Evolutionary conservation across 2,888 invertebrate genomes (phyloP).

Genomic region (Petrolisthes cinctipes): DNA sequence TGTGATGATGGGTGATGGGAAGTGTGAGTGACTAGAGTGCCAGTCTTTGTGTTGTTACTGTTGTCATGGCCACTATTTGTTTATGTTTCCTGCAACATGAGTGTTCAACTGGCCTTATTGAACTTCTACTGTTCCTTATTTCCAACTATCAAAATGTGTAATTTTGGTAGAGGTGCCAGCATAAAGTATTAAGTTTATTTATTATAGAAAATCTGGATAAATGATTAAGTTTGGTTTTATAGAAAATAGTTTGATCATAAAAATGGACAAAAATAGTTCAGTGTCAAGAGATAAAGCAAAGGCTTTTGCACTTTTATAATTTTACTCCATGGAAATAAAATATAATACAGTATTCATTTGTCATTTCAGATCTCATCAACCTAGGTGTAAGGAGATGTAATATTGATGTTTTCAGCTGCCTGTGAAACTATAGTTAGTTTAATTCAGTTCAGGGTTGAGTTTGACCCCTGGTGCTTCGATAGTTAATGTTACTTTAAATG

Average conservation of each 20-base stretch:
- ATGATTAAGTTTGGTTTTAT: not conserved
- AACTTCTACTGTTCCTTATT: not conserved
- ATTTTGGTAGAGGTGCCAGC: slow-evolving; percentile 13
- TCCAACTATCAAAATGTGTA: not conserved
- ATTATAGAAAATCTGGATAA: slow-evolving; percentile 4
- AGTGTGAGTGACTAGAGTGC: too few species aligned
- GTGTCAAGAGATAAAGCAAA: slow-evolving; percentile 1
- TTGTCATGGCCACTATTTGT: not conserved
- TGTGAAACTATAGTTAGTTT: too few species aligned
- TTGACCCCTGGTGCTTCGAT: too few species aligned
- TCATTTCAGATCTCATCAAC: too few species aligned
- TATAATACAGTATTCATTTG: not conserved
- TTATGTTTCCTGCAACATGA: not conserved
- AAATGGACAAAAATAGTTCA: not conserved
- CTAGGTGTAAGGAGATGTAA: too few species aligned
- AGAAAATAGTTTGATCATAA: slow-evolving; percentile 14
- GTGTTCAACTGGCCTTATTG: not conserved
- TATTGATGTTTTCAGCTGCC: too few species aligned
- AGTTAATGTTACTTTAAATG: too few species aligned
- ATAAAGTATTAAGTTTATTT: not conserved
- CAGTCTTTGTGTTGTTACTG: not conserved
- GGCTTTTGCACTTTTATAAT: slow-evolving; percentile 15
- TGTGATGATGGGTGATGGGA: too few species aligned
- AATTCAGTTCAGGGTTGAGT: too few species aligned
- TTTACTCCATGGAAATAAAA: slow-evolving; percentile 10